A percentile compares a stretch with the other conserved stretches of the same genome.
Conservation (phyloP, 2,888 invertebrate genomes). For the Protophormia terraenovae region DNA sequence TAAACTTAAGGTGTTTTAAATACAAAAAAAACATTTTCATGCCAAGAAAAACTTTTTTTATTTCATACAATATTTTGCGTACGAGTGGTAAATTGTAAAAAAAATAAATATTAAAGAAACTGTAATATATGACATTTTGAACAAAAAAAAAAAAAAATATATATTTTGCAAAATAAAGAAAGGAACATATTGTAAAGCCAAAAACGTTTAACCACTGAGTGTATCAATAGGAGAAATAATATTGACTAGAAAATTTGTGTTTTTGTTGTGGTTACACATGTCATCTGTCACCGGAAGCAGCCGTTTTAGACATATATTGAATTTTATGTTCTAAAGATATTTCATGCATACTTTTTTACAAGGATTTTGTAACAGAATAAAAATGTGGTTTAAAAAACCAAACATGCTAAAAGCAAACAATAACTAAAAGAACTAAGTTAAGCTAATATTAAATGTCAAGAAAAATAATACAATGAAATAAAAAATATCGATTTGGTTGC, state of each 20-base stretch:
- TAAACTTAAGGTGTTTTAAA: constrained; percentile 66
- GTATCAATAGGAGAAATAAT: constrained; percentile 63
- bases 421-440: neutral
- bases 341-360: neutral
- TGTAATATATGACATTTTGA: constrained; percentile 30
- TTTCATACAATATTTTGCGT: constrained; percentile 17
- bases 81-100: neutral
- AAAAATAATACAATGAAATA: no score
- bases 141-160: neutral
- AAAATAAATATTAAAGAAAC: constrained; percentile 20
- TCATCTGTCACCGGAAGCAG: constrained; percentile 69
- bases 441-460: neutral
- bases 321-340: constrained; percentile 58
- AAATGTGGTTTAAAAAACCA: constrained; percentile 22
- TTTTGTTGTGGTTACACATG: constrained; percentile 67
- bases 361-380: constrained; percentile 31
- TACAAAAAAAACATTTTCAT: constrained; percentile 39
- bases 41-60: constrained; percentile 58
- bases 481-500: no score
- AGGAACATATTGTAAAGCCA: constrained; percentile 50
- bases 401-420: neutral
- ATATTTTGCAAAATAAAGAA: constrained; percentile 8
- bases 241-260: constrained; percentile 67
- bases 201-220: constrained; percentile 63
- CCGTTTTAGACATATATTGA: constrained; percentile 69